Percentiles rank a stretch among this genome's conserved stretches.
Conservation (phyloP, 2,113 vertebrate genomes). For the Takifugu flavidus region DNA sequence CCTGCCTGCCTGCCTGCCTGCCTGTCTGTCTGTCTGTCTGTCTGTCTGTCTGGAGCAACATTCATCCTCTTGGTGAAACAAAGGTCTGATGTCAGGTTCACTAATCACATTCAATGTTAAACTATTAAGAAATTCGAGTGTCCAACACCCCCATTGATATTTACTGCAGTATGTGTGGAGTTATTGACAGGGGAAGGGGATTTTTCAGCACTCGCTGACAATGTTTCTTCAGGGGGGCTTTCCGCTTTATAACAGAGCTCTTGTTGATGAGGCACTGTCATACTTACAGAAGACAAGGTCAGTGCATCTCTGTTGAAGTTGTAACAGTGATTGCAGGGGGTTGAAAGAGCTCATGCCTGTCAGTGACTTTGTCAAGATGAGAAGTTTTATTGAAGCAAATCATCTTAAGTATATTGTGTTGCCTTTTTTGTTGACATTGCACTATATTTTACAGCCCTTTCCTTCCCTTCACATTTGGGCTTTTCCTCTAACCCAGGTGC, state of each 20-base stretch:
- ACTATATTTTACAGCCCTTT: conserved; percentile 31
- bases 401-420: conserved; percentile 16
- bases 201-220: conserved; percentile 1
- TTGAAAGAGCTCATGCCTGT: not conserved
- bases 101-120: no score
- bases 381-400: conserved; percentile 6
- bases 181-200: not conserved
- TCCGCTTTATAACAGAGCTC: conserved; percentile 17
- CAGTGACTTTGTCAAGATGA: not conserved
- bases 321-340: no score
- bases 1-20: conserved; percentile 19
- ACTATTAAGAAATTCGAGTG: no score
- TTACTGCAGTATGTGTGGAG: not conserved
- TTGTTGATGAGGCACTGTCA: conserved; percentile 11
- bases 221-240: conserved; percentile 7
- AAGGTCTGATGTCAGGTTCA: conserved; percentile 11
- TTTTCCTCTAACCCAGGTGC: conserved; percentile 35
- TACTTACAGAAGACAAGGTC: conserved; percentile 18
- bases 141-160: not conserved
- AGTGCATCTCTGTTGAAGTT: not conserved
- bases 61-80: conserved; percentile 11
- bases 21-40: no score
- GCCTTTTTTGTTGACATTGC: conserved; percentile 45
- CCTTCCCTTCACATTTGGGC: conserved; percentile 15
- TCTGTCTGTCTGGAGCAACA: conserved; percentile 27